Evolutionary conservation across 1,140 invertebrate genomes (phyloP), one percentile per base, ranked within the genome.

Genomic region (Notospermus geniculatus): DNA sequence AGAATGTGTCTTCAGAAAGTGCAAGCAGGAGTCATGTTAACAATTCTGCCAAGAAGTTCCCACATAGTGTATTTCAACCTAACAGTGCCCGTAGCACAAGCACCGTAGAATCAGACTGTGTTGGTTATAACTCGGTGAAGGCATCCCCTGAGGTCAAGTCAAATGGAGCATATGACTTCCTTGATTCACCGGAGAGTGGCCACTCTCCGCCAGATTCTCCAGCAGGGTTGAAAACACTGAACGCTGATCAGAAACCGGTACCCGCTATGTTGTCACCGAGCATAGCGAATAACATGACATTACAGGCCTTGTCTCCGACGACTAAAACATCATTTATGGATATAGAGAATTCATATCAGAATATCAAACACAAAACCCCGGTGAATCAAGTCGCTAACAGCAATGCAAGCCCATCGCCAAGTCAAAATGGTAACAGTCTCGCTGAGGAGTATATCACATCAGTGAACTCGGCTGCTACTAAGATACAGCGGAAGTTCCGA

Each of bases 311-410:
- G 65, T 71, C 68, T 4, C 69, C 71, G 55, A 71, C 68, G 23
- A 66, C 69, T 9, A 79, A 78, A 69, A 68, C 73, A 1, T 69
- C 75, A 36, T 68, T 79, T 52, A 71, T 70, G 22, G 72, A 68
- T 58, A 71, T 79, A 58, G 76, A 80, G 64, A 80, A 80, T 54
- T 77, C 77, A 1, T 80, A 78, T 62, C 76, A 78, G 64, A 80
- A 80, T 63, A 78, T 79, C 45, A 78, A 78, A 66, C 76, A 74
- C 54, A 80, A 80, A 68, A 74, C 71, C 27, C 78, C 78, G 9
- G 76, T 80, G 23, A 80, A 79, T 64, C 72, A 79, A 56, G 71
- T 75, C 5, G 29, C 9, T 4, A 25, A 66, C 59, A 62, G 62
- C 62, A 59, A 59, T 17, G 30, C 60, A 58, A 54, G 23, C 25